These are phyloP conservation scores for Poecilobothrus nobilitatus DNA, from an alignment of 2,888 invertebrate genomes.

Conservation along the genomic window DNA sequence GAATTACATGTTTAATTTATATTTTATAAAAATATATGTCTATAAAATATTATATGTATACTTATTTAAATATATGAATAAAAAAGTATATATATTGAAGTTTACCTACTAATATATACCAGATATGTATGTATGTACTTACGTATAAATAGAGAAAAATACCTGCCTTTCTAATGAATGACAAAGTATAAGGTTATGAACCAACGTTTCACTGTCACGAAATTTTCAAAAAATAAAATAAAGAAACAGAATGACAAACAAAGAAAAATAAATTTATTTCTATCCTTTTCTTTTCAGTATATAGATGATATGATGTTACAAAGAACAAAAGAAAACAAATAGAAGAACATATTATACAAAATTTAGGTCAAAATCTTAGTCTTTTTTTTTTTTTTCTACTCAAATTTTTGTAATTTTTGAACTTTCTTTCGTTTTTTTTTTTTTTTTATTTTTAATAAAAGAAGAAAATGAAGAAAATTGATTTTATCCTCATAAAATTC, in stretches of 20 bases:
- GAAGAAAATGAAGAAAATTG: too few relatives aligned
- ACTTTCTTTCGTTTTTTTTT: background rate
- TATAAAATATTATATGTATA: too few relatives aligned
- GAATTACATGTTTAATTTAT: too few relatives aligned
- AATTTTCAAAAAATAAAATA: background rate
- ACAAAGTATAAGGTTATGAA: background rate
- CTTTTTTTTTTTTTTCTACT: background rate
- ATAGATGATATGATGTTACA: too few relatives aligned
- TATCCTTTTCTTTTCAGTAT: background rate
- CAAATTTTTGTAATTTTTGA: background rate
- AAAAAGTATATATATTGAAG: too few relatives aligned
- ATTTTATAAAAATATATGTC: too few relatives aligned
- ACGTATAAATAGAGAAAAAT: too few relatives aligned
- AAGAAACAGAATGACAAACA: background rate
- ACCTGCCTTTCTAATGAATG: background rate
- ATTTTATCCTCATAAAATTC: too few relatives aligned
- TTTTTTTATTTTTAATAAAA: background rate
- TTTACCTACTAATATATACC: too few relatives aligned
- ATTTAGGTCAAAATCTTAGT: conserved; percentile 3
- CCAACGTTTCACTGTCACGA: background rate
- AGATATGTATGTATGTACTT: too few relatives aligned
- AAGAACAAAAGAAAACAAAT: background rate
- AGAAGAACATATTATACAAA: too few relatives aligned
- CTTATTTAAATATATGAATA: too few relatives aligned
- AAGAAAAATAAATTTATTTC: background rate